A percentile compares a stretch with the other conserved stretches of the same genome.
Conservation (phyloP, 2,113 vertebrate genomes). For the Salvelinus namaycush region DNA sequence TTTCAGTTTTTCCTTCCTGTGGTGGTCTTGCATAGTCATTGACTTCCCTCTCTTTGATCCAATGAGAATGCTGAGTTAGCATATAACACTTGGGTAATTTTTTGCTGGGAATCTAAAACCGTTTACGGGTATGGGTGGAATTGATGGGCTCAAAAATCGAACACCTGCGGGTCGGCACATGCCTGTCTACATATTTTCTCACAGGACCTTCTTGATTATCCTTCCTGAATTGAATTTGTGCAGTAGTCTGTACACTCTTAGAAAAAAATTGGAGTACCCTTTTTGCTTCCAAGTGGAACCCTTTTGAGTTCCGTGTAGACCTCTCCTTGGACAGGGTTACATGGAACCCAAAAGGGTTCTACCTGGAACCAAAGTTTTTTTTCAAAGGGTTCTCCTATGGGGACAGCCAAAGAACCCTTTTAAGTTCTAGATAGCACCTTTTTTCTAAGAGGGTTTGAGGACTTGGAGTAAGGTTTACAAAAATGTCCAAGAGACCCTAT, state of each 20-base stretch:
- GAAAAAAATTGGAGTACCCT: no score
- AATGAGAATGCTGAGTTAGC: slow-evolving; percentile 18
- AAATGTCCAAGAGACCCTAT: no score
- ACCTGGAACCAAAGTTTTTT: neutral
- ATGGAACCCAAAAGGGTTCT: no score
- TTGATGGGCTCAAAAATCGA: neutral
- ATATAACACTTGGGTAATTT: neutral
- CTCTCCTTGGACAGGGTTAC: neutral
- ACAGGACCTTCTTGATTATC: neutral
- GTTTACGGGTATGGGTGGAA: neutral
- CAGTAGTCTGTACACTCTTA: neutral
- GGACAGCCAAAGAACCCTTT: no score
- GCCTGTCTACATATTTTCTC: neutral
- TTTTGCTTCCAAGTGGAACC: no score
- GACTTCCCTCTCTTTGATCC: slow-evolving; percentile 5
- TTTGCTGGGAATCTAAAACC: neutral
- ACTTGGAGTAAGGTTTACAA: no score
- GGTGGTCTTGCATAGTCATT: slow-evolving; percentile 12
- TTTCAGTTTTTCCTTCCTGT: neutral
- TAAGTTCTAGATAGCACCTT: no score
- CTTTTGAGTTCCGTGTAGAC: no score
- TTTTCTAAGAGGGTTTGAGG: no score
- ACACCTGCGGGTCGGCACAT: neutral
- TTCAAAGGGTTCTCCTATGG: no score
- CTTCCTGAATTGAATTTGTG: slow-evolving; percentile 1